A percentile compares a stretch with the other conserved stretches of the same genome.
Evolutionary conservation across 2,113 vertebrate genomes (phyloP).

Genomic region (Aphyosemion australe): DNA sequence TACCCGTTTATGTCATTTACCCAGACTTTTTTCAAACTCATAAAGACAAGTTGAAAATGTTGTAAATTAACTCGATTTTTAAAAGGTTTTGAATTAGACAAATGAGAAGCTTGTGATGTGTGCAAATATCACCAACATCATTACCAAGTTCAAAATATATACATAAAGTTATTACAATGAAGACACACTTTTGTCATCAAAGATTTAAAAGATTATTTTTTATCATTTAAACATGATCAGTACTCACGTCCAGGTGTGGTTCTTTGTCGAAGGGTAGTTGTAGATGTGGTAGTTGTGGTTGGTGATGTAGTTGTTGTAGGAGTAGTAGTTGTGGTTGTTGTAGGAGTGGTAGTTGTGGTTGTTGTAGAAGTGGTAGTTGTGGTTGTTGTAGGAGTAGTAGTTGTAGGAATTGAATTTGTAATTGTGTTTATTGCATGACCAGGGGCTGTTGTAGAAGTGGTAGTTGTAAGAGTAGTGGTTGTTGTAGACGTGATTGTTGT

Average conservation of each 20-base stretch:
- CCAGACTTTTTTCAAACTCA: no score
- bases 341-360: rapidly evolving
- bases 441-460: background rate
- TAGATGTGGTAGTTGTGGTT: background rate
- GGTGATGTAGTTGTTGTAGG: background rate
- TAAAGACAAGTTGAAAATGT: no score
- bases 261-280: background rate
- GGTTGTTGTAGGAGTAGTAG: background rate
- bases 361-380: background rate
- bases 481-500: background rate
- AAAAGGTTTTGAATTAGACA: no score
- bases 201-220: no score
- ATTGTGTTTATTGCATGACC: no score
- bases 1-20: background rate
- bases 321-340: background rate
- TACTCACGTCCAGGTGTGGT: constrained; percentile 2
- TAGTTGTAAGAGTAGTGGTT: background rate
- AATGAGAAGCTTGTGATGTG: no score
- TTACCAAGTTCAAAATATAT: no score
- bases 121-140: no score
- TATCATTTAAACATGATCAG: background rate
- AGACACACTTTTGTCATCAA: no score
- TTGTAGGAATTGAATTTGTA: background rate
- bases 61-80: no score
- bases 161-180: no score